Percentiles rank a stretch among this genome's conserved stretches.
These are phyloP conservation scores for Oreotrochilus melanogaster DNA, from an alignment of 2,113 vertebrate genomes.

Conservation along the genomic window DNA sequence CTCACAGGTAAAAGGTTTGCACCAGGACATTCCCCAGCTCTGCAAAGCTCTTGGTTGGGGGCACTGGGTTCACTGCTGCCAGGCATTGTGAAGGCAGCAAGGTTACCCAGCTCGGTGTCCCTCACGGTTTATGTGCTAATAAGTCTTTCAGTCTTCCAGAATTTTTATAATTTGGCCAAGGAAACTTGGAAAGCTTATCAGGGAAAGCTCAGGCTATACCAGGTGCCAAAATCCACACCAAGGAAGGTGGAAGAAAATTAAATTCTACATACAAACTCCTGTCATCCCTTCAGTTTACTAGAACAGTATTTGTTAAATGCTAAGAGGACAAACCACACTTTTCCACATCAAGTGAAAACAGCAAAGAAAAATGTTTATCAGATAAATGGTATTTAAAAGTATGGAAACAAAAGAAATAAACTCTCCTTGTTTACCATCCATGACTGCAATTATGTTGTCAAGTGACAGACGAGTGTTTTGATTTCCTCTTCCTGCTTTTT, in stretches of 20 bases:
- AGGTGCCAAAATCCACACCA: background rate
- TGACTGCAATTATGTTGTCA: constrained; percentile 56
- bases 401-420: constrained; percentile 22
- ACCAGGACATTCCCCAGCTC: fast-evolving
- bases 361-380: background rate
- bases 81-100: fast-evolving
- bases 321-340: background rate
- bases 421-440: constrained; percentile 44
- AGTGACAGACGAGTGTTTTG: constrained; percentile 17
- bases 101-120: background rate
- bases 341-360: background rate
- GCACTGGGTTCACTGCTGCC: fast-evolving
- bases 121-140: fast-evolving
- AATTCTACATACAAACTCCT: background rate
- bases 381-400: constrained; percentile 6
- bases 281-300: background rate
- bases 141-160: background rate
- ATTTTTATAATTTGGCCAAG: background rate
- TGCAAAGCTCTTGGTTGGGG: background rate
- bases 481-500: constrained; percentile 41
- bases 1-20: fast-evolving
- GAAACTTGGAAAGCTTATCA: background rate
- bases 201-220: background rate
- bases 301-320: background rate
- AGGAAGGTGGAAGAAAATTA: background rate